Evolutionary conservation across 92 coral and sea anemone genomes (phyloP).

Genomic region (Anthopleura xanthogrammica): DNA sequence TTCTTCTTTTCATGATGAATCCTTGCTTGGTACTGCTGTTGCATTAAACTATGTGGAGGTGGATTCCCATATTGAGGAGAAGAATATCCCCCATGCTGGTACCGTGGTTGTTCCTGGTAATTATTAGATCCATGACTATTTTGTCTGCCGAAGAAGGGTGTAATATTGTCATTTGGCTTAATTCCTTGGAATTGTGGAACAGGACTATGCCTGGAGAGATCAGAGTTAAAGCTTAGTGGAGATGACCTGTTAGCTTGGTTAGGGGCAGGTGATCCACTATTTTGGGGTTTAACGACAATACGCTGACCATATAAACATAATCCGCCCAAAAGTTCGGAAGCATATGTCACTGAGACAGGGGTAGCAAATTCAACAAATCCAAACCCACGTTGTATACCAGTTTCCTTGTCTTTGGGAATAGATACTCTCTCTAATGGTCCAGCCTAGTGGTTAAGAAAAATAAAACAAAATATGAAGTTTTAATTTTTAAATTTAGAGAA

Average conservation of each 20-base stretch:
- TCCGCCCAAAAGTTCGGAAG: slow-evolving; percentile 77
- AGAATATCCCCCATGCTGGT: not conserved
- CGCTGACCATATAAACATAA: slow-evolving; percentile 69
- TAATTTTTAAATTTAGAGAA: no score
- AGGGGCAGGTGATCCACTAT: slow-evolving; percentile 10
- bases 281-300: slow-evolving; percentile 58
- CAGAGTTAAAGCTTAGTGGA: slow-evolving; percentile 1
- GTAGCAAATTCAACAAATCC: slow-evolving; percentile 85
- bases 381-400: slow-evolving; percentile 67
- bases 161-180: not conserved
- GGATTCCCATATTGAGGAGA: not conserved
- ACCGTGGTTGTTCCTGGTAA: not conserved
- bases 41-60: not conserved
- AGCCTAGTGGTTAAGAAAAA: slow-evolving; percentile 47
- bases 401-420: slow-evolving; percentile 89
- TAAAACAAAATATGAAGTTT: no score
- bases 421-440: slow-evolving; percentile 84
- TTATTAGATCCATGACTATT: slow-evolving; percentile 16
- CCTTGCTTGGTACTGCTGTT: slow-evolving; percentile 5
- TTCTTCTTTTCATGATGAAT: not conserved
- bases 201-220: not conserved
- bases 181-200: not conserved
- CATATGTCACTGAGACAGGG: slow-evolving; percentile 76
- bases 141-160: slow-evolving; percentile 15
- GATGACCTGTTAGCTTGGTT: slow-evolving; percentile 7